A percentile compares a stretch with the other conserved stretches of the same genome.
phyloP scores from a whole-genome alignment of 2,888 invertebrate species.

The Dryocosmus kuriphilus region DNA sequence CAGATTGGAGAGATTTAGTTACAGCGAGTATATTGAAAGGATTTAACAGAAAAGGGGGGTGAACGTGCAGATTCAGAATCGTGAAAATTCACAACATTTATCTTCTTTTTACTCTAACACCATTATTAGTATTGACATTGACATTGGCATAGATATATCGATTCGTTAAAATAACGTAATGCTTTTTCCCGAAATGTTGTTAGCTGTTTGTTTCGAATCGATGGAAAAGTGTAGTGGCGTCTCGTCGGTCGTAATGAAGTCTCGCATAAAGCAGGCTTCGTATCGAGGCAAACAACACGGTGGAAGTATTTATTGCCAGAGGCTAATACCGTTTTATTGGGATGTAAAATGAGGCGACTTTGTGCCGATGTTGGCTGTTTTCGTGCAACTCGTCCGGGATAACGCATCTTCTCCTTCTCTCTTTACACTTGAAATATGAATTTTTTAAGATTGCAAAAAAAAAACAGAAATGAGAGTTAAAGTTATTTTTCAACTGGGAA shows the following conservation, averaged over 20 bases:
- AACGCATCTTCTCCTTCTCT: slow-evolving; percentile 41
- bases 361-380: slow-evolving; percentile 66
- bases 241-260: slow-evolving; percentile 35
- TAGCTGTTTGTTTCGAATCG: slow-evolving; percentile 4
- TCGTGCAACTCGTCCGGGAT: slow-evolving; percentile 44
- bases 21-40: not conserved
- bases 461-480: too few species aligned
- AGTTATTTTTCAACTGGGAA: too few species aligned
- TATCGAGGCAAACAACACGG: slow-evolving; percentile 65
- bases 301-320: slow-evolving; percentile 67
- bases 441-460: too few species aligned
- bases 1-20: not conserved
- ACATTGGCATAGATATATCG: not conserved
- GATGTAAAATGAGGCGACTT: slow-evolving; percentile 70
- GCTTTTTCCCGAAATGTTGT: slow-evolving; percentile 23
- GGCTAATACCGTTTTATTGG: slow-evolving; percentile 71
- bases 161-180: not conserved
- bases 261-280: slow-evolving; percentile 40
- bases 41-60: slow-evolving; percentile 3
- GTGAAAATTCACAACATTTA: not conserved
- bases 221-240: slow-evolving; percentile 16
- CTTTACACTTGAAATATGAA: not conserved
- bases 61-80: slow-evolving; percentile 8
- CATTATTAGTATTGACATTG: slow-evolving; percentile 14
- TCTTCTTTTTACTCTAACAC: not conserved